These are phyloP conservation scores for Onychorhynchus coronatus DNA, from an alignment of 2,113 vertebrate genomes.

Conservation along the genomic window DNA sequence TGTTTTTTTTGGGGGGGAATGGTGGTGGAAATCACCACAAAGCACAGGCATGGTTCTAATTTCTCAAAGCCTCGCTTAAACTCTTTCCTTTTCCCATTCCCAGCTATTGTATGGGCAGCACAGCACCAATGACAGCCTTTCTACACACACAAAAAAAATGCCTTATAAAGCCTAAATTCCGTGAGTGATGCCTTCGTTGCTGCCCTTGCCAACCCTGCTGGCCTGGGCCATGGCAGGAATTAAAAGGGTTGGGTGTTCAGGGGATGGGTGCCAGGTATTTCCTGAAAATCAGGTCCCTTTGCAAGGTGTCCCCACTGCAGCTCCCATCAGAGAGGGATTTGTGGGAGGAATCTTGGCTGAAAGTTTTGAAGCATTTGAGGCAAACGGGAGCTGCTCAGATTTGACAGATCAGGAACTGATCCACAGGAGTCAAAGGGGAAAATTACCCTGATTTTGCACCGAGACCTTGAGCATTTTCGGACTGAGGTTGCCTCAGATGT, in stretches of 20 bases:
- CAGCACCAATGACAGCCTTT: not conserved
- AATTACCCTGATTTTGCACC: not conserved
- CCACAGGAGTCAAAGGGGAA: not conserved
- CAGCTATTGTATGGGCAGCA: conserved; percentile 1
- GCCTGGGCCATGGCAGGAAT: rapidly evolving
- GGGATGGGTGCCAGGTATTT: not conserved
- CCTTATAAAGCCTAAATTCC: not conserved
- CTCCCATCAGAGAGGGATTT: not conserved
- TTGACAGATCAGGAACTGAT: not conserved
- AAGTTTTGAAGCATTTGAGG: not conserved
- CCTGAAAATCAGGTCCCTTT: not conserved
- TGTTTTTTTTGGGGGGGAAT: rapidly evolving
- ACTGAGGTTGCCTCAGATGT: not conserved
- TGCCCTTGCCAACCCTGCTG: not conserved
- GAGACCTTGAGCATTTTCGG: rapidly evolving
- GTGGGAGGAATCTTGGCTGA: not conserved
- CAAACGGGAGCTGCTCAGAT: not conserved
- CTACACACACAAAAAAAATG: not conserved
- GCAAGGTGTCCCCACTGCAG: not conserved
- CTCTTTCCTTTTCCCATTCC: not conserved
- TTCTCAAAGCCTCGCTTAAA: not conserved
- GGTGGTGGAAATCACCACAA: not conserved
- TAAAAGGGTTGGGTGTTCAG: not conserved
- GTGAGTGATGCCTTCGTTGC: not conserved
- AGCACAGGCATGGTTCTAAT: not conserved